Evolutionary conservation across 2,113 vertebrate genomes (phyloP).

Genomic region (Takifugu flavidus): DNA sequence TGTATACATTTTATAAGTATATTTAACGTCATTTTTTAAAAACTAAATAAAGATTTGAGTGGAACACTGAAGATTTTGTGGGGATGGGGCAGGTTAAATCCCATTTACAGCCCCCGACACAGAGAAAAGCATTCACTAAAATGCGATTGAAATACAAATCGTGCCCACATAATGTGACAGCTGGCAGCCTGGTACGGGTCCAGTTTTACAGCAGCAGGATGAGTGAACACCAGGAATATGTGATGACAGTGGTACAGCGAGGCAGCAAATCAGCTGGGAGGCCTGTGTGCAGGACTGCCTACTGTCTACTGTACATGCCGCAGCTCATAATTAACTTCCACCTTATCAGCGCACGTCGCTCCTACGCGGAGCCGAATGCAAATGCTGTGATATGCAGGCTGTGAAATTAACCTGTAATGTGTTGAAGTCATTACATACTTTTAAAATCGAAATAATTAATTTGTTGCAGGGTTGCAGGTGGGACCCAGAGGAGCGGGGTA

Average conservation of each 20-base stretch:
- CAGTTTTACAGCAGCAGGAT: slow-evolving; percentile 24
- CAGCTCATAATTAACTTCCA: slow-evolving; percentile 12
- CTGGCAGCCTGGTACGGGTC: slow-evolving; percentile 36
- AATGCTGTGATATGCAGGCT: slow-evolving; percentile 16
- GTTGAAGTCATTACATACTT: slow-evolving; percentile 47
- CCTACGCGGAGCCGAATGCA: slow-evolving; percentile 11
- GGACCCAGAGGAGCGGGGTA: slow-evolving; percentile 39
- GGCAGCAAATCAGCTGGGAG: slow-evolving; percentile 26
- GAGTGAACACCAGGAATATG: slow-evolving; percentile 51
- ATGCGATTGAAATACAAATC: slow-evolving; percentile 1
- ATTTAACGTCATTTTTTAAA: too few species aligned
- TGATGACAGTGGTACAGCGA: slow-evolving; percentile 38
- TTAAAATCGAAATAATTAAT: slow-evolving; percentile 64
- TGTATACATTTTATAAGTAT: too few species aligned
- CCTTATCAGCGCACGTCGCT: neutral
- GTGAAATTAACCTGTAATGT: slow-evolving; percentile 43
- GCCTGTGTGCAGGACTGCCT: neutral
- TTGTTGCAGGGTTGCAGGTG: slow-evolving; percentile 53
- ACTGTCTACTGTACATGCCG: slow-evolving; percentile 1
- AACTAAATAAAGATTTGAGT: too few species aligned
- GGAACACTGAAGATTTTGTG: too few species aligned
- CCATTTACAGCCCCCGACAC: too few species aligned
- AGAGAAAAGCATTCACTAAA: too few species aligned
- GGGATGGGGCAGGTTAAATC: too few species aligned
- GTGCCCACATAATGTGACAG: slow-evolving; percentile 39